Conservation (phyloP, 2,113 vertebrate genomes). For the Nettapus auritus region DNA sequence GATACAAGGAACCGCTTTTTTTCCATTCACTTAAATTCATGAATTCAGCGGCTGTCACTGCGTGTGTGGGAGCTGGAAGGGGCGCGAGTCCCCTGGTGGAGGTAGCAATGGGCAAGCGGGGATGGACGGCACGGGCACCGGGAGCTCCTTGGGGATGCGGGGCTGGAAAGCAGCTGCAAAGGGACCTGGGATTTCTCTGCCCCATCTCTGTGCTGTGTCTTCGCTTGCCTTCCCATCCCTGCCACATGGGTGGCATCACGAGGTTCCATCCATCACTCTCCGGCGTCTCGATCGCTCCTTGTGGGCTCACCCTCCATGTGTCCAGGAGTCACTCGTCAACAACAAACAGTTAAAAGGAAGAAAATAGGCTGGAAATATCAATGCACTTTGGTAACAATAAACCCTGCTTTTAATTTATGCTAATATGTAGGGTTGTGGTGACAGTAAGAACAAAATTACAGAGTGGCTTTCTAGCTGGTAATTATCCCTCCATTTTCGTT, state of each 20-base stretch:
- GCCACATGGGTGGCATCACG: conserved; percentile 24
- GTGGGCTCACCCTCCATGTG: conserved; percentile 79
- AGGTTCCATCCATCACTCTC: neutral
- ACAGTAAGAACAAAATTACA: conserved; percentile 90
- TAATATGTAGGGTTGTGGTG: conserved; percentile 88
- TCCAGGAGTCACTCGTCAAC: conserved; percentile 79
- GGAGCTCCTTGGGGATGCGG: accelerated
- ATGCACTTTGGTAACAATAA: conserved; percentile 88
- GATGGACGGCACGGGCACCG: neutral
- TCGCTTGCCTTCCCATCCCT: neutral
- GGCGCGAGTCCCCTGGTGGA: neutral
- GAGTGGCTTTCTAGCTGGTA: conserved; percentile 90
- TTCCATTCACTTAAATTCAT: conserved; percentile 72
- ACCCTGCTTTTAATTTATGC: conserved; percentile 89
- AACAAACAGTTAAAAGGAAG: conserved; percentile 86
- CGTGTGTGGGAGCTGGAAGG: neutral
- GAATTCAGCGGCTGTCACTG: conserved; percentile 64
- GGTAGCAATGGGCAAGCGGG: neutral
- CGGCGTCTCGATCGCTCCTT: neutral
- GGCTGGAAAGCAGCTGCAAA: neutral
- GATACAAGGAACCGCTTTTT: conserved; percentile 70
- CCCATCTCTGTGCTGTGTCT: neutral
- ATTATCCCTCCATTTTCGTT: conserved; percentile 88
- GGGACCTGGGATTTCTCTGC: neutral
- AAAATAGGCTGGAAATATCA: conserved; percentile 83